Evolutionary conservation across 2,797 vertebrate species (phyloP).

Genomic region (Crenichthys baileyi): DNA sequence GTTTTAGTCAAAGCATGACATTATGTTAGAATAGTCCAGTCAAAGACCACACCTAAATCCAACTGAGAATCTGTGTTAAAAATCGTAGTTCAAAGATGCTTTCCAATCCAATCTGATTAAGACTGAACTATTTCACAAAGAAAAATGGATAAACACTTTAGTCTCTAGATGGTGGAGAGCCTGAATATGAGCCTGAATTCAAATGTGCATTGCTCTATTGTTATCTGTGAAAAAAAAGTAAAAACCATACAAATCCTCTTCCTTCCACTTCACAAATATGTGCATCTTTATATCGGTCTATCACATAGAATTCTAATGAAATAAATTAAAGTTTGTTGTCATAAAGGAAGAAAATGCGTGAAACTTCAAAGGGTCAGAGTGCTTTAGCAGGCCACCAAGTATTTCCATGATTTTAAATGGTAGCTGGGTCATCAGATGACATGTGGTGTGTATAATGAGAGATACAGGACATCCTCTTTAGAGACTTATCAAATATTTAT

Average conservation of each 20-base stretch:
- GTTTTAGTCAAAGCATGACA: background rate
- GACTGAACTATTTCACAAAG: no score
- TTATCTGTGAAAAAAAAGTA: background rate
- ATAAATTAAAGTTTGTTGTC: background rate
- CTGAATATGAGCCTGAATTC: background rate
- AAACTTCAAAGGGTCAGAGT: background rate
- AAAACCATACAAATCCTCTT: background rate
- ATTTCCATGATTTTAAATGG: background rate
- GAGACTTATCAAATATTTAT: slow-evolving; percentile 70
- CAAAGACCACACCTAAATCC: background rate
- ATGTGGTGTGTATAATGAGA: slow-evolving; percentile 23
- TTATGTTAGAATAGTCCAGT: background rate
- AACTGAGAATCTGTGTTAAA: background rate
- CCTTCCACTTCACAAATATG: background rate
- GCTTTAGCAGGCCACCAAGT: background rate
- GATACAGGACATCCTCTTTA: slow-evolving; percentile 58
- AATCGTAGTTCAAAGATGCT: background rate
- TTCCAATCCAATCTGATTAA: background rate
- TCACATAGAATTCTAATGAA: background rate
- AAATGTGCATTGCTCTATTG: background rate
- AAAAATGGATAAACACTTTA: background rate
- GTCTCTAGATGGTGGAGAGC: background rate
- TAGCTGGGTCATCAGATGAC: slow-evolving; percentile 3
- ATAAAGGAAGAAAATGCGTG: background rate
- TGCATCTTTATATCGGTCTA: background rate